phyloP scores from a whole-genome alignment of 2,888 invertebrate genomes.

The Drepana falcataria region DNA sequence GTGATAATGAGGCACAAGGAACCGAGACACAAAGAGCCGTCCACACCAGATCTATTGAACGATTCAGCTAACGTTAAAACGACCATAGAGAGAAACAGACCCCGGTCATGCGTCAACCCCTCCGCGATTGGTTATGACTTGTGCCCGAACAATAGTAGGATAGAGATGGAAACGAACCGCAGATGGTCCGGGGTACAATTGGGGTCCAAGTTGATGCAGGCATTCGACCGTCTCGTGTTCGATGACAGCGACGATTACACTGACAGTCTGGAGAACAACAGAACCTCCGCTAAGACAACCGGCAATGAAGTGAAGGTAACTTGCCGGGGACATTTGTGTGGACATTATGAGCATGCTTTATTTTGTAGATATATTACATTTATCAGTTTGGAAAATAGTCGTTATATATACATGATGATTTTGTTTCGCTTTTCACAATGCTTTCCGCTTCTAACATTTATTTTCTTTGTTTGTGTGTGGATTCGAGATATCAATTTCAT shows the following conservation, averaged over 20 bases:
- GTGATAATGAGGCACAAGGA: constrained; percentile 74
- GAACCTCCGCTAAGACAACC: constrained; percentile 65
- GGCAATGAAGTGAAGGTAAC: constrained; percentile 75
- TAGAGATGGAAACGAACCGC: constrained; percentile 74
- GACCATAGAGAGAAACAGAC: constrained; percentile 77
- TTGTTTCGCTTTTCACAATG: constrained; percentile 25
- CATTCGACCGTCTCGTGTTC: constrained; percentile 82
- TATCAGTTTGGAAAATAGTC: too few relatives aligned
- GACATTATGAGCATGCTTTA: constrained; percentile 33
- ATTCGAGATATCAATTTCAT: constrained; percentile 17
- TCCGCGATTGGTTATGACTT: constrained; percentile 67
- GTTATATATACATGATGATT: constrained; percentile 29
- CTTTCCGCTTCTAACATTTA: constrained; percentile 35
- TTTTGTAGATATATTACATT: constrained; percentile 24
- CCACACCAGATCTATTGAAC: constrained; percentile 79
- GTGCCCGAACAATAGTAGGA: constrained; percentile 70
- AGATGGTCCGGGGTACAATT: constrained; percentile 86
- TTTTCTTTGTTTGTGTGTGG: constrained; percentile 23
- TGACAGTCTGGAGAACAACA: constrained; percentile 84
- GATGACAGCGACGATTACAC: constrained; percentile 86
- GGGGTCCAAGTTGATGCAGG: constrained; percentile 84
- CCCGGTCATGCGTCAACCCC: constrained; percentile 84
- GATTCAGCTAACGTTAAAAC: constrained; percentile 76
- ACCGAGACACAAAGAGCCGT: constrained; percentile 69
- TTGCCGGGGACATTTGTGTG: constrained; percentile 47